Base-by-base conservation (phyloP, 2,888 invertebrate species). In the Cactoblastis cactorum region DNA sequence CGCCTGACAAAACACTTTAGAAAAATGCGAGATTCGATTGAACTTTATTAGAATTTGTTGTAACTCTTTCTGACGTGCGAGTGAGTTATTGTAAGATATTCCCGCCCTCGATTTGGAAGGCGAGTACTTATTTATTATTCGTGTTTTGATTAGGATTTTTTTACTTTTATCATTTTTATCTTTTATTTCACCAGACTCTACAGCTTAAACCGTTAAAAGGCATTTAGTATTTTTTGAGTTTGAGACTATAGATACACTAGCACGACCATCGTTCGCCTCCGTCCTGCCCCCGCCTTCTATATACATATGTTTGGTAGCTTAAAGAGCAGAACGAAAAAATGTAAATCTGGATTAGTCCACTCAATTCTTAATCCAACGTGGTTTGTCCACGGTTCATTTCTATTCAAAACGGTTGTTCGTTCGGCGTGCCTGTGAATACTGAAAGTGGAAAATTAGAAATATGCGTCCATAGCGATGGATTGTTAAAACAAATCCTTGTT, bases 1-100 rank as follows among this genome's bases (percentile, higher is more conserved):
- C 80, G 83, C 81, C 74, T 83, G 80, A 82, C 77, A 79, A 80
- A 83, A 85, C 85, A 84, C 81, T 85, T 85, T 84, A 80, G 79
- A 69, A 72, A 78, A 79, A 80, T 75, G 69, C 67, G 63, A 72
- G 77, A 72, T 77, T 76, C 63, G 59, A 66, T 59, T 59, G 63
- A 71, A 62, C 56, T 58, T 63, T 69, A 58, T 65, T 66, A 62
- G 68, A 50, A 45, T 38, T 52, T 48, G 49, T 38, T 38, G 38
- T 32, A 41, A 48, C 37, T 48, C 24, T 48, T 47, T 48, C 38
- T 37, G 32, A 24, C 22, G 28, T 24, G 33, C 14, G 45, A 50
- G 17, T 45, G 38, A 22, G 18, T 41, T 35, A 34, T 39, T 4
- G 34, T 49, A 1, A 28, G 17, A 33, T 12, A 12, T 3, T 12